phyloP scores from a whole-genome alignment of 2,113 vertebrate species.

The Pseudopipra pipra region DNA sequence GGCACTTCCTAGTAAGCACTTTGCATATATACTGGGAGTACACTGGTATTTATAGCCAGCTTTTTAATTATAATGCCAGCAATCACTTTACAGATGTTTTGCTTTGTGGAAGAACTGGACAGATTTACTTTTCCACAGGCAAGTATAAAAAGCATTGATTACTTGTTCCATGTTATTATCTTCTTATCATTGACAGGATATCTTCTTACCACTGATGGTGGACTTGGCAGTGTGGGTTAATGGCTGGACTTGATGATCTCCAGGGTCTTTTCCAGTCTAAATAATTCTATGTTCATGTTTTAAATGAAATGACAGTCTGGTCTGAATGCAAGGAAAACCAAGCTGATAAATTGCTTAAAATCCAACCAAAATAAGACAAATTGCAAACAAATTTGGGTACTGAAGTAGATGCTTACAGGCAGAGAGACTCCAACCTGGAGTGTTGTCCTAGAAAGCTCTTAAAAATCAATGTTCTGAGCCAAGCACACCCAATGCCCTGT shows the following conservation, averaged over 20 bases:
- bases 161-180: not conserved
- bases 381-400: not conserved
- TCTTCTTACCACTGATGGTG: not conserved
- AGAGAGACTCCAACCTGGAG: not conserved
- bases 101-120: constrained; percentile 92
- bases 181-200: not conserved
- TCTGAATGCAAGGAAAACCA: not conserved
- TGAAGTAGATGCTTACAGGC: not conserved
- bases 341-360: not conserved
- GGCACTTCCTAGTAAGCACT: not conserved
- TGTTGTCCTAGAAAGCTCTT: not conserved
- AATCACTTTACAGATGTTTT: constrained; percentile 95
- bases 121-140: constrained; percentile 94
- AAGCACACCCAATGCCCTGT: not conserved
- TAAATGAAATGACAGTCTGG: not conserved
- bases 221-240: not conserved
- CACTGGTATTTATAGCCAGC: constrained; percentile 89
- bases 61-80: constrained; percentile 93
- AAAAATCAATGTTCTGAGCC: not conserved
- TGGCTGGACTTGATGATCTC: not conserved
- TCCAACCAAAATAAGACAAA: not conserved
- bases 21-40: not conserved
- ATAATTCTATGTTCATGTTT: not conserved
- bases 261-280: not conserved
- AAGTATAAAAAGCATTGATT: constrained; percentile 52